Evolutionary conservation across 1,140 invertebrate species (phyloP), one percentile per base, ranked within the genome.

Genomic region (Bemisia tabaci): DNA sequence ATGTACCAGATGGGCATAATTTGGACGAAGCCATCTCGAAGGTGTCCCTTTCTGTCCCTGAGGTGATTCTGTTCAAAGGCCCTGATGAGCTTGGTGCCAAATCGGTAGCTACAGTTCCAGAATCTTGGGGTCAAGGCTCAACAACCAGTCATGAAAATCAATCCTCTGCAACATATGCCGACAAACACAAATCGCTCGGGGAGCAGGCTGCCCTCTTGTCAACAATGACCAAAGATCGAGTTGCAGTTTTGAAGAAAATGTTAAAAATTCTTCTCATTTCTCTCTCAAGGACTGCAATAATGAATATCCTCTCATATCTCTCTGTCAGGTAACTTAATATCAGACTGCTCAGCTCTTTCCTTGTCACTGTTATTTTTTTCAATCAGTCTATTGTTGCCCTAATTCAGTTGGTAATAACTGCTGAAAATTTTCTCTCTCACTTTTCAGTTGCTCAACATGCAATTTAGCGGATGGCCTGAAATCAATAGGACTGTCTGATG

Each of bases 401-500:
- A 65, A 21, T 17, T 65, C 12, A 12, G 12, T 64, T 59, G 48
- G 48, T 59, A 12, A 12, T 12, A 59, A 59, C 48, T 12, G 48
- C 12, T 12, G n/a, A 5, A 26, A 23, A 62, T 23, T 23, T 62
- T 26, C 27, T 70, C 66, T 70, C 59, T 69, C 68, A 60, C 25
- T 23, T 69, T 73, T 58, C 71, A 82, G 81, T 74, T 77, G 78
- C 24, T 75, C 75, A 65, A 76, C 78, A 1, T 81, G 80, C 67
- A 79, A 79, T 69, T 71, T 85, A 60, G 77, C 79, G 11, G 77
- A 77, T 33, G 82, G 81, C 21, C 73, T 87, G 24, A 78, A 82
- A 69, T 76, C 79, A 21, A 82, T 86, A 23, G 84, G 84, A 22
- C 73, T 87, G 62, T 79, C 79, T 26, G 83, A 86, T 75, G 81